These are phyloP conservation scores for Synanthedon tipuliformis DNA, from an alignment of 2,888 invertebrate genomes.

Conservation along the genomic window DNA sequence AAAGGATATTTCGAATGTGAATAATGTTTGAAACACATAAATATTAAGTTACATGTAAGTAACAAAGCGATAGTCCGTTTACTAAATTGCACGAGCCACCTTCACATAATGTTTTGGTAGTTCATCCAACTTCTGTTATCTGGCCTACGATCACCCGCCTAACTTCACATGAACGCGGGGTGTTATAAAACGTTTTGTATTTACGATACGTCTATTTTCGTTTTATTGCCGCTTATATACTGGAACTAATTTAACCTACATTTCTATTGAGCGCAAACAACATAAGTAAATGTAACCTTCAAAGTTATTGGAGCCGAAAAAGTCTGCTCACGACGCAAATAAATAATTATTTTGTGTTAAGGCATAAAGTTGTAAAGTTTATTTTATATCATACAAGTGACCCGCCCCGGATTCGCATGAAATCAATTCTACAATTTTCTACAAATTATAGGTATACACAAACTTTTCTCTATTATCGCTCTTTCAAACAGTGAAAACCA, in stretches of 20 bases:
- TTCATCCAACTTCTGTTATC: conserved; percentile 8
- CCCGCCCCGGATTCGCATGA: no score
- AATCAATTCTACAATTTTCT: no score
- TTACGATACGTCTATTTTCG: conserved; percentile 41
- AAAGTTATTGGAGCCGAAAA: conserved; percentile 5
- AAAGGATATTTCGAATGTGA: no score
- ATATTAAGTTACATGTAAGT: no score
- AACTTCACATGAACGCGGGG: conserved; percentile 11
- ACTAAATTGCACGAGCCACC: neutral
- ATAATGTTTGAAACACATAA: no score
- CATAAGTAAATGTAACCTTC: conserved; percentile 19
- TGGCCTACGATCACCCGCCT: conserved; percentile 5
- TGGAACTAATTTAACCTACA: conserved; percentile 23
- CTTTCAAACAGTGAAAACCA: no score
- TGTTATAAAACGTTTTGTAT: conserved; percentile 40
- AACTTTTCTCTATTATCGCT: no score
- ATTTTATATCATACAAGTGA: no score
- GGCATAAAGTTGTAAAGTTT: no score
- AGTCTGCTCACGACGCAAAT: neutral
- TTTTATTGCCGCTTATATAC: conserved; percentile 24
- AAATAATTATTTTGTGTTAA: no score
- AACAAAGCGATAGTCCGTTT: neutral
- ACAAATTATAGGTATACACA: no score
- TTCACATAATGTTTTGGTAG: conserved; percentile 2
- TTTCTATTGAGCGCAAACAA: conserved; percentile 29